Conservation (phyloP, 2,797 vertebrate genomes). For the Nyctibius grandis region DNA sequence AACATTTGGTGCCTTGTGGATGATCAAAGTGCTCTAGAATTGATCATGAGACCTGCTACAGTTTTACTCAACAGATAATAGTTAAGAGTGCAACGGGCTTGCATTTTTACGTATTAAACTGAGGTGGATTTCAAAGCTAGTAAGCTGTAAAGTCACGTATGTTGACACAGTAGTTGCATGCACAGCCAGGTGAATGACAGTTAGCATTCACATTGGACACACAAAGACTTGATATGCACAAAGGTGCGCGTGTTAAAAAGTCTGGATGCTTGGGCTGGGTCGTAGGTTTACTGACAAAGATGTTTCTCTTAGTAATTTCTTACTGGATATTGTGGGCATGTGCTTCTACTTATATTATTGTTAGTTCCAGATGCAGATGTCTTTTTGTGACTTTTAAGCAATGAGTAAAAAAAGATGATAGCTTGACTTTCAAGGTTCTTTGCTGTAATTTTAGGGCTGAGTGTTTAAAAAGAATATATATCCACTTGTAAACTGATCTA, state of each 20-base stretch:
- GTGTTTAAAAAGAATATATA: background rate
- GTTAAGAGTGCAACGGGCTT: background rate
- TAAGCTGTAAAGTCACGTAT: background rate
- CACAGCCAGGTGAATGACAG: background rate
- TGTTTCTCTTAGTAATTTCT: background rate
- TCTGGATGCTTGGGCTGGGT: background rate
- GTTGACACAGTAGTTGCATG: background rate
- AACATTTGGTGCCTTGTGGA: background rate
- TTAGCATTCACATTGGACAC: background rate
- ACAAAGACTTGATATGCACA: background rate
- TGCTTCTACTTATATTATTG: background rate
- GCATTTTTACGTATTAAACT: background rate
- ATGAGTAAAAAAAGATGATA: background rate
- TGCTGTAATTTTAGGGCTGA: background rate
- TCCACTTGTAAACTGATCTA: background rate
- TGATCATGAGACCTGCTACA: background rate
- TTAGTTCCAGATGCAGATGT: background rate
- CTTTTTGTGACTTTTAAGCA: background rate
- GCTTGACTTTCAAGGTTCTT: background rate
- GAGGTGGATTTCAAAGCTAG: background rate
- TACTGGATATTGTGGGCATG: background rate
- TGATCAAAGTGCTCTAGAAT: background rate
- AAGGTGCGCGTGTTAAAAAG: background rate
- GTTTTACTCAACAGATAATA: background rate
- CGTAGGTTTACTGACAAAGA: background rate